These are phyloP conservation scores for Cynaeus angustus DNA, from an alignment of 2,888 invertebrate genomes.

Conservation along the genomic window DNA sequence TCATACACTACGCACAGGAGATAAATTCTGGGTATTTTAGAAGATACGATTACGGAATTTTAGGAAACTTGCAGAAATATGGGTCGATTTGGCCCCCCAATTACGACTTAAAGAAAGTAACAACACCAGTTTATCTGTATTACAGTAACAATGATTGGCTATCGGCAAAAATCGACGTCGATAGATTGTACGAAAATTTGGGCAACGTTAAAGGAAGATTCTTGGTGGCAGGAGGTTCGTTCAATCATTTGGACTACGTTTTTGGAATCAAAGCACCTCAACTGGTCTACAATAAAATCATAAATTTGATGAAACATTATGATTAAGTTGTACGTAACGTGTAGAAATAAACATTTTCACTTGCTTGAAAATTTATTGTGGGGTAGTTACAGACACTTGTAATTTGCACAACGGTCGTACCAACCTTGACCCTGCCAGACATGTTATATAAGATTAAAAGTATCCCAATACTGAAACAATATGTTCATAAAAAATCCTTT, in stretches of 20 bases:
- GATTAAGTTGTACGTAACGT: too few relatives aligned
- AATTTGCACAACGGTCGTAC: too few relatives aligned
- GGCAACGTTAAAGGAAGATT: conserved; percentile 58
- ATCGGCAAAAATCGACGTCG: conserved; percentile 66
- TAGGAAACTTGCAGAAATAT: conserved; percentile 33
- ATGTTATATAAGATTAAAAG: too few relatives aligned
- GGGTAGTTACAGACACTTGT: too few relatives aligned
- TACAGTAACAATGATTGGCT: conserved; percentile 73
- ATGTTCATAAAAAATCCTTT: neutral
- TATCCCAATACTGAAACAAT: too few relatives aligned
- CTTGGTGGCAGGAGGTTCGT: conserved; percentile 61
- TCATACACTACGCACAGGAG: conserved; percentile 76
- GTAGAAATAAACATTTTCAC: too few relatives aligned
- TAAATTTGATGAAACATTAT: conserved; percentile 53
- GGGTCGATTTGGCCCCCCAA: conserved; percentile 20
- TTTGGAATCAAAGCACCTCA: conserved; percentile 64
- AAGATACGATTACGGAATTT: conserved; percentile 75
- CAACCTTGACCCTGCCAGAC: too few relatives aligned
- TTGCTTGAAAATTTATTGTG: too few relatives aligned
- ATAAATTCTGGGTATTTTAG: conserved; percentile 61
- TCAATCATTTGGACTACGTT: conserved; percentile 67
- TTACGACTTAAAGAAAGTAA: conserved; percentile 35
- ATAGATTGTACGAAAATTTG: conserved; percentile 63
- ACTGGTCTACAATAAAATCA: conserved; percentile 63
- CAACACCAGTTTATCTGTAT: conserved; percentile 69